These are phyloP conservation scores for Rhopalosiphum maidis DNA, from an alignment of 1,140 invertebrate genomes.

Conservation along the genomic window DNA sequence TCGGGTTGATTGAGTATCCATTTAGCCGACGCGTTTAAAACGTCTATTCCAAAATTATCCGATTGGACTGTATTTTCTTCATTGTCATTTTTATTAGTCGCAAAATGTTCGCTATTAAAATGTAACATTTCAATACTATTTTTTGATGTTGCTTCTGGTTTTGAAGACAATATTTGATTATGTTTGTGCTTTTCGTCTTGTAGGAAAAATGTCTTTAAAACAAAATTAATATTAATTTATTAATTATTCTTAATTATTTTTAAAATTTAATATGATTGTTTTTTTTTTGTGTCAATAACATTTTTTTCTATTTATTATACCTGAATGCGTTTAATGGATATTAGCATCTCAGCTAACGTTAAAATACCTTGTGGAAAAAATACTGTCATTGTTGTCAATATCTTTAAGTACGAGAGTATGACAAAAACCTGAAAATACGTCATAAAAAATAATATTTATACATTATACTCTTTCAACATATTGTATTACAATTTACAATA, in stretches of 20 bases:
- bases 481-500: not conserved
- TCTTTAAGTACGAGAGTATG: slow-evolving; percentile 75
- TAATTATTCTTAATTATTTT: not conserved
- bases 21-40: slow-evolving; percentile 69
- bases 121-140: slow-evolving; percentile 6
- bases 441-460: not conserved
- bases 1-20: slow-evolving; percentile 68
- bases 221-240: slow-evolving; percentile 17
- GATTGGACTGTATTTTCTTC: slow-evolving; percentile 66
- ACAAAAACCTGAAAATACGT: slow-evolving; percentile 69
- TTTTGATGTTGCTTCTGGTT: not conserved
- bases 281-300: too few relatives aligned
- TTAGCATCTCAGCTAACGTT: slow-evolving; percentile 68
- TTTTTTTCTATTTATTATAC: slow-evolving; percentile 56
- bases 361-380: slow-evolving; percentile 74
- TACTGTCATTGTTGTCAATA: slow-evolving; percentile 76
- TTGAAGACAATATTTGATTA: not conserved
- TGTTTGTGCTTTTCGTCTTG: slow-evolving; percentile 67
- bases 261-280: not conserved
- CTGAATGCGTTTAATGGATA: slow-evolving; percentile 73
- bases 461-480: too few relatives aligned
- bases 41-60: slow-evolving; percentile 61
- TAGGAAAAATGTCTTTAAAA: slow-evolving; percentile 72
- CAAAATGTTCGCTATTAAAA: not conserved
- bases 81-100: slow-evolving; percentile 63